A percentile compares a stretch with the other conserved stretches of the same genome.
Conservation (phyloP, 23 tunicate species). For the Phallusia fumigata region DNA sequence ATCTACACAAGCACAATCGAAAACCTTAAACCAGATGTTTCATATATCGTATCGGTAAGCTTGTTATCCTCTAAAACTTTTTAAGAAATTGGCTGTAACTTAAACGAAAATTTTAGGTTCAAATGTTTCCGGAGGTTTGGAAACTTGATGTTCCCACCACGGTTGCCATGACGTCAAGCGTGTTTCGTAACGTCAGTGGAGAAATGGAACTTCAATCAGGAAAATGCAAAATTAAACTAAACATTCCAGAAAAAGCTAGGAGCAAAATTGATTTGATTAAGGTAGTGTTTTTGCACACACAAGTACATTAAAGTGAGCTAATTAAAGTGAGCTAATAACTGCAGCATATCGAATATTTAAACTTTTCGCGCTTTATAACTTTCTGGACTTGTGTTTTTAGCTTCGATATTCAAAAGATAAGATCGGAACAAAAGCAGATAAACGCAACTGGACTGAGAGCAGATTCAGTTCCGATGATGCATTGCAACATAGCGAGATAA, state of each 20-base stretch:
- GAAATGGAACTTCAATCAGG: neutral
- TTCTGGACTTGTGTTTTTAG: conserved; percentile 3
- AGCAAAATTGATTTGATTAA: neutral
- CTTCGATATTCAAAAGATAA: neutral
- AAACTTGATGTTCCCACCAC: neutral
- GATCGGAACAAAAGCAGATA: neutral
- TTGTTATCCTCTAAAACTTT: neutral
- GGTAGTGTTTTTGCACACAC: too few relatives aligned
- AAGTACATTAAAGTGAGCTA: too few relatives aligned
- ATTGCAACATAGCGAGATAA: neutral
- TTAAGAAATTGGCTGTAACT: neutral
- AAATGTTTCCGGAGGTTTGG: neutral
- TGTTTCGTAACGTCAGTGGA: neutral
- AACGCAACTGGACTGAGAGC: neutral
- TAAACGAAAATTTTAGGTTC: neutral
- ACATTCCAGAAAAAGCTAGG: neutral
- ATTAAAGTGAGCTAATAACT: too few relatives aligned
- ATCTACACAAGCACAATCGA: conserved; percentile 1
- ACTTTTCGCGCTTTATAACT: too few relatives aligned
- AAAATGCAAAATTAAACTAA: neutral
- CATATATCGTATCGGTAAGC: neutral
- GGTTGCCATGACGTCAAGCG: neutral
- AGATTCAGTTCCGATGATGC: neutral
- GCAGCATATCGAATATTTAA: too few relatives aligned
- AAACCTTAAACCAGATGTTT: neutral